A percentile compares a stretch with the other conserved stretches of the same genome.
Evolutionary conservation across 2,888 invertebrate genomes (phyloP).

Genomic region (Chrysopilus asiliformis): DNA sequence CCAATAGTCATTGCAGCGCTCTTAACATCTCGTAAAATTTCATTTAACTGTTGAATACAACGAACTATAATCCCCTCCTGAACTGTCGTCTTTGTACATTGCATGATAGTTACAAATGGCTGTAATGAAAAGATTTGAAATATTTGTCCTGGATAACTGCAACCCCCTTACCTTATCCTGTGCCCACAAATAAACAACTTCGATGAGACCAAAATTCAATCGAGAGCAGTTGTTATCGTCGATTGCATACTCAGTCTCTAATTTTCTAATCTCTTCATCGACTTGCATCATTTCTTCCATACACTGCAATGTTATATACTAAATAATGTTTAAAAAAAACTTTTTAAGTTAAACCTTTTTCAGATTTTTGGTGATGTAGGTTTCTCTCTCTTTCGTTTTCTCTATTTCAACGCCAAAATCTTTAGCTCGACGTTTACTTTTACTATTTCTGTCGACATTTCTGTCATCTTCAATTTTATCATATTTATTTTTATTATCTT

Average conservation of each 20-base stretch:
- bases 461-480: too few species aligned
- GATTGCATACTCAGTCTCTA: conserved; percentile 43
- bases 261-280: conserved; percentile 48
- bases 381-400: conserved; percentile 23
- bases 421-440: too few species aligned
- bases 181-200: conserved; percentile 96
- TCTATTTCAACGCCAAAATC: too few species aligned
- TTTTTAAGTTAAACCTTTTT: conserved; percentile 2
- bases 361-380: conserved; percentile 14
- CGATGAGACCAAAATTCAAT: conserved; percentile 80
- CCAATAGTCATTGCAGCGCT: conserved; percentile 90
- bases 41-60: conserved; percentile 92
- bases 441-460: too few species aligned
- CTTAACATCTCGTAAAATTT: conserved; percentile 75
- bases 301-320: conserved; percentile 38
- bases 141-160: too few species aligned
- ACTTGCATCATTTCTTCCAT: conserved; percentile 56
- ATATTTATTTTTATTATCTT: too few species aligned
- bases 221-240: conserved; percentile 36
- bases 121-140: conserved; percentile 28
- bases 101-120: conserved; percentile 88
- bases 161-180: conserved; percentile 51
- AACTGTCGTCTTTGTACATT: conserved; percentile 67
- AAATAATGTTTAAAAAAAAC: conserved; percentile 12
- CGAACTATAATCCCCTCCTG: conserved; percentile 97